A percentile compares a stretch with the other conserved stretches of the same genome.
Evolutionary conservation across 2,888 invertebrate genomes (phyloP).

Genomic region (Esperia sulphurella): DNA sequence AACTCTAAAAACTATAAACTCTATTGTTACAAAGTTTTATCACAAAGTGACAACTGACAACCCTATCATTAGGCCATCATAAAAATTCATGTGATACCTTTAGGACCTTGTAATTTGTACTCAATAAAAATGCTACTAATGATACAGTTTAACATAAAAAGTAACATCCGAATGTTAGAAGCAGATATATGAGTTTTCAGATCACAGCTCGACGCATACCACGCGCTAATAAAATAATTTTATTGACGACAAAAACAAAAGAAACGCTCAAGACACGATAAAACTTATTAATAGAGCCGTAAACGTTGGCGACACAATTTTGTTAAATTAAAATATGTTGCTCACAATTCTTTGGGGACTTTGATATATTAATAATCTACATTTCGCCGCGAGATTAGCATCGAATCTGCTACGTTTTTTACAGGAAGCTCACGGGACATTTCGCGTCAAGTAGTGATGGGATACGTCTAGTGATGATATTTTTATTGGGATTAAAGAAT

Average conservation of each 20-base stretch:
- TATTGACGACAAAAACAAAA: conserved; percentile 61
- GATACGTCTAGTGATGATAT: conserved; percentile 1
- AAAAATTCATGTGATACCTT: conserved; percentile 25
- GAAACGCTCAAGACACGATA: conserved; percentile 62
- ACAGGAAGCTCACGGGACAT: conserved; percentile 42
- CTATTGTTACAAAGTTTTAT: no score
- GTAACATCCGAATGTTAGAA: conserved; percentile 1
- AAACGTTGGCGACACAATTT: conserved; percentile 31
- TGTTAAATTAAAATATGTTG: conserved; percentile 27
- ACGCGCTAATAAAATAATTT: conserved; percentile 45
- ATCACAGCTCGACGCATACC: conserved; percentile 36
- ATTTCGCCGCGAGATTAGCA: conserved; percentile 58
- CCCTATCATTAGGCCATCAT: conserved; percentile 36
- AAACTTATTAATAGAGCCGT: conserved; percentile 65
- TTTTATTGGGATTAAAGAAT: no score
- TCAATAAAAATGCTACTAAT: conserved; percentile 26
- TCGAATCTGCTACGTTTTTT: conserved; percentile 41
- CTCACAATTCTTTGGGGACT: conserved; percentile 28
- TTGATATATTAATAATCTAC: conserved; percentile 59
- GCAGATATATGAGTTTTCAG: conserved; percentile 14
- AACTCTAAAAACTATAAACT: no score
- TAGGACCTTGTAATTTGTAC: conserved; percentile 21
- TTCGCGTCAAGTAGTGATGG: conserved; percentile 46
- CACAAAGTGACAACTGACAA: conserved; percentile 6
- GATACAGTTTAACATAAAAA: conserved; percentile 13